phyloP scores from a whole-genome alignment of 2,888 invertebrate genomes.

The Anthoptus insignis region DNA sequence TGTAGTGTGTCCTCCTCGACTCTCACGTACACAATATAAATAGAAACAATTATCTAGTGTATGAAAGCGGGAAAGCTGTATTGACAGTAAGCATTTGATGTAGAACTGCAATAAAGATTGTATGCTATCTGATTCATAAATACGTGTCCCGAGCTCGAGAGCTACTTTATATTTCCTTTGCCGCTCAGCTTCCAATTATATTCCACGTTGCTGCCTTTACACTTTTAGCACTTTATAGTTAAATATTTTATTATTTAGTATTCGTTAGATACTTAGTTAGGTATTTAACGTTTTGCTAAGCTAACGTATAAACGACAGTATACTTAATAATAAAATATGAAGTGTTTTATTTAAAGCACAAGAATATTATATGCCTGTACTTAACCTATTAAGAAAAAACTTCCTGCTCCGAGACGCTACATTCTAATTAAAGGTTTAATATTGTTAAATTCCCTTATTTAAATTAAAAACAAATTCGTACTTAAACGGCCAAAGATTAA shows the following conservation, averaged over 20 bases:
- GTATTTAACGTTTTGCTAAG: too few species aligned
- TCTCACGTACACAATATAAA: constrained; percentile 56
- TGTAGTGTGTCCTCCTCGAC: not conserved
- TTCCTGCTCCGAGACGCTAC: too few species aligned
- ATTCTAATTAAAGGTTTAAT: too few species aligned
- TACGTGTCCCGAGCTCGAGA: constrained; percentile 21
- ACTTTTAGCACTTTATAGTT: not conserved
- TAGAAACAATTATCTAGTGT: constrained; percentile 57
- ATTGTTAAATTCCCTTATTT: not conserved
- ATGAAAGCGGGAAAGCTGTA: constrained; percentile 51
- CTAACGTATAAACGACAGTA: too few species aligned
- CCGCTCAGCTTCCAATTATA: constrained; percentile 29
- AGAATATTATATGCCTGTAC: too few species aligned
- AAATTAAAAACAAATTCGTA: too few species aligned
- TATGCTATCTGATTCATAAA: constrained; percentile 41
- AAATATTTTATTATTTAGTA: not conserved
- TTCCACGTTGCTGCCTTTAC: too few species aligned
- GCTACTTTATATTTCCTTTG: constrained; percentile 26
- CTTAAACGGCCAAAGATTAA: not conserved
- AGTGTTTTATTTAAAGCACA: too few species aligned
- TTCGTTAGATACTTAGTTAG: too few species aligned
- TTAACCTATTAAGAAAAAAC: too few species aligned
- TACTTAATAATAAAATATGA: too few species aligned
- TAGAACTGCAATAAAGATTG: constrained; percentile 50
- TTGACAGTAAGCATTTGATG: constrained; percentile 41